Base-by-base conservation (phyloP, 2,113 vertebrate genomes). In the Gallinago media region DNA sequence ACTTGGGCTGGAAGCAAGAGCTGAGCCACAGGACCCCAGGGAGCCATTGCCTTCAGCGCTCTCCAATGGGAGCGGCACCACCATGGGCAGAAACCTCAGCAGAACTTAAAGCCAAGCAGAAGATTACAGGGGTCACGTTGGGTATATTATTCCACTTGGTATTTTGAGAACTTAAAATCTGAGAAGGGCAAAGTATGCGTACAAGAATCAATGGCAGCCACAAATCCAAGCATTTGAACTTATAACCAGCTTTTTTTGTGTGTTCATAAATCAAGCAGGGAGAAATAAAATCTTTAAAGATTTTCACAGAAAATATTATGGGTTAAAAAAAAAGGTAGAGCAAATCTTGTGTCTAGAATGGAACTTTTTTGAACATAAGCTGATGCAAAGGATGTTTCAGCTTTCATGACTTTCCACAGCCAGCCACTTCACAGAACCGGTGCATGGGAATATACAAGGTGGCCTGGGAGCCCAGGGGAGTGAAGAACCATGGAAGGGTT, bases 211-310 rank as follows among this genome's bases (percentile, higher is more conserved):
- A 82, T 61, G 16, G 0, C 56, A 68, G 81, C 25, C 77, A 72
- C 38, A 96, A 94, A 95, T 78, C 76, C 47, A 56, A 85, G 47
- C 18, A 65, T 63, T 81, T 92, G 65, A 81, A 87, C 66, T 75
- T 65, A 46, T 1, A 89, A 61, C 47, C 68, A 55, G 59, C 42
- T 44, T 38, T 49, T 59, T 52, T 49, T 59, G 47, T 40, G 27
- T 23, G n/a, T 65, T 66, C 46, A n/a, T 75, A 89, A 77, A 89
- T 85, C 61, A 82, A 67, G 66, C 8, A 79, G 23, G 49, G 34
- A 95, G 40, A 91, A 84, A 27, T 9, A 59, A 89, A 87, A 75
- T 87, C 73, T 95, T 88, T 88, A 36, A 94, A 74, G 68, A 63
- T 85, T 92, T 92, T 78, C 54, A 54, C 31, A 73, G 78, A 61